Evolutionary conservation across 2,113 vertebrate species (phyloP).

Genomic region (Sinosuthora webbiana): DNA sequence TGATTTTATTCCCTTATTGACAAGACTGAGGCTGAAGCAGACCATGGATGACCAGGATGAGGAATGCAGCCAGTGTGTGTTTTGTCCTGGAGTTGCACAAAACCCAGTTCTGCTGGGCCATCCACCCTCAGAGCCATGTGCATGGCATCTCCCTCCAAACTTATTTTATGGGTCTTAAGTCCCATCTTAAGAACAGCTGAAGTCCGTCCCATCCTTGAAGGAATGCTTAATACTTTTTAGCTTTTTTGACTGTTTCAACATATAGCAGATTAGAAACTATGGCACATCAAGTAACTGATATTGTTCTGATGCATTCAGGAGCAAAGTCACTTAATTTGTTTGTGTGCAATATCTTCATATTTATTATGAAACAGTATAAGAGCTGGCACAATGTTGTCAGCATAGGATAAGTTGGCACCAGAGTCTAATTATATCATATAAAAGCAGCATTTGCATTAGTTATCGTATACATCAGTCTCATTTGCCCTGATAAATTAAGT

Average conservation of each 20-base stretch:
- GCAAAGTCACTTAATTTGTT: background rate
- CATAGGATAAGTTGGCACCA: background rate
- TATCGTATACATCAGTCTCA: background rate
- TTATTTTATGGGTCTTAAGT: background rate
- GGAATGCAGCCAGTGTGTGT: background rate
- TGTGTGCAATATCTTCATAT: background rate
- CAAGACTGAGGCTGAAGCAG: background rate
- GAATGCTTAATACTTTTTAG: background rate
- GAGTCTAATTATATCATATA: background rate
- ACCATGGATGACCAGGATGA: background rate
- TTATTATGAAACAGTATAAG: background rate
- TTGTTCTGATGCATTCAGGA: background rate
- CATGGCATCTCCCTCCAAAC: background rate
- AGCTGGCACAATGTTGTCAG: background rate
- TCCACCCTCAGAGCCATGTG: background rate
- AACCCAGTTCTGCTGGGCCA: background rate
- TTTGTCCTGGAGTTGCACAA: background rate
- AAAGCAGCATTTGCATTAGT: background rate
- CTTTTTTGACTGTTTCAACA: background rate
- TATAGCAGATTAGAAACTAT: background rate
- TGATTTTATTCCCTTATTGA: background rate
- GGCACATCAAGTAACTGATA: background rate
- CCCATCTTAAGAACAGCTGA: background rate
- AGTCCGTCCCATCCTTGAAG: background rate
- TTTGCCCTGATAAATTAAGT: background rate